These are phyloP conservation scores for Sphyrna mokarran DNA, from an alignment of 2,113 vertebrate genomes.

Conservation along the genomic window DNA sequence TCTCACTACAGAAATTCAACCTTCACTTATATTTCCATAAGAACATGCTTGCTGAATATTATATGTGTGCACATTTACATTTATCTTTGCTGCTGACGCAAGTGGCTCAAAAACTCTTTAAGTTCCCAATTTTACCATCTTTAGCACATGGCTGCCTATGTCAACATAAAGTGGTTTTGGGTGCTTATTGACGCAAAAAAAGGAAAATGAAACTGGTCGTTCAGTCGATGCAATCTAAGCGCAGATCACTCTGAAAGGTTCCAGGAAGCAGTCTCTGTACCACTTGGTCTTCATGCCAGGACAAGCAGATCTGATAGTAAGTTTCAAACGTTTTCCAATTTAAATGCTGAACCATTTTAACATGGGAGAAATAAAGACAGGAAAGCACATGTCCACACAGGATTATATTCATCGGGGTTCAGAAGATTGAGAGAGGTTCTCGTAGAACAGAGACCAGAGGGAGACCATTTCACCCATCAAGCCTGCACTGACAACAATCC, in stretches of 20 bases:
- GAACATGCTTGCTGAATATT: conserved; percentile 1
- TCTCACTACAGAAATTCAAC: neutral
- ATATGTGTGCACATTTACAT: neutral
- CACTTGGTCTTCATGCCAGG: neutral
- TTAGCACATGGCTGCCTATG: conserved; percentile 6
- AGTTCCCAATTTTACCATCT: neutral
- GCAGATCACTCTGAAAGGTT: neutral
- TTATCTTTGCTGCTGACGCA: neutral
- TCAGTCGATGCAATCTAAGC: neutral
- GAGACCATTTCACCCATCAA: too few relatives aligned
- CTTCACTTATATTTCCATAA: neutral
- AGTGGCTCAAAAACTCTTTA: neutral
- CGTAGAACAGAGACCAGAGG: too few relatives aligned
- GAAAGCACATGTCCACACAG: neutral
- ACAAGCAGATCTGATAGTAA: neutral
- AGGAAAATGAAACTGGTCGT: neutral
- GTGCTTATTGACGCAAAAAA: neutral
- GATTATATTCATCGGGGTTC: too few relatives aligned
- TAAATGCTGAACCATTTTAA: neutral
- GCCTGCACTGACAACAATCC: too few relatives aligned
- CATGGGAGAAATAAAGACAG: neutral
- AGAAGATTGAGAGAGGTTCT: too few relatives aligned
- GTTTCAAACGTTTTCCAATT: neutral
- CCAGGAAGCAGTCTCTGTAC: neutral
- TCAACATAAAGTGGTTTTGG: neutral